These are phyloP conservation scores for Oryctes rhinoceros DNA, from an alignment of 1,140 invertebrate genomes.

Conservation along the genomic window DNA sequence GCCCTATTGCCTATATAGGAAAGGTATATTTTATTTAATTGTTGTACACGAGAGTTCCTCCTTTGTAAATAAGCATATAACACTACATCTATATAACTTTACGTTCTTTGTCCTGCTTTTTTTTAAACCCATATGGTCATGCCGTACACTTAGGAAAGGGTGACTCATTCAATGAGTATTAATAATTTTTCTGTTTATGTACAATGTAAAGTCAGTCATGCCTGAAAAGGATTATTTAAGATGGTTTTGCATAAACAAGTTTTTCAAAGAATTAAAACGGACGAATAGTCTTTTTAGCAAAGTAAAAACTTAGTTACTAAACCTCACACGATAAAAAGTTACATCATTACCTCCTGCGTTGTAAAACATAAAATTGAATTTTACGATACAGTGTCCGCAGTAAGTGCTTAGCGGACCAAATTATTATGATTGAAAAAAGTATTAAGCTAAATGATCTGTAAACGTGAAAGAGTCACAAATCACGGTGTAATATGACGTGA, in stretches of 20 bases:
- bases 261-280: no score
- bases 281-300: no score
- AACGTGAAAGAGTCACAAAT: constrained; percentile 35
- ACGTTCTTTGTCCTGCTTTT: background rate
- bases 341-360: background rate
- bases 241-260: no score
- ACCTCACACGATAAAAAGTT: background rate
- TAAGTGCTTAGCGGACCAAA: constrained; percentile 8
- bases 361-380: constrained; percentile 11
- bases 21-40: constrained; percentile 16
- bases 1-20: background rate
- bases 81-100: background rate
- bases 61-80: background rate
- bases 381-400: background rate
- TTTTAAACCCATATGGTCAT: background rate
- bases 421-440: constrained; percentile 34
- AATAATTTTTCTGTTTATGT: background rate
- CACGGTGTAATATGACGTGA: constrained; percentile 20
- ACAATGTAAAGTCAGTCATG: no score
- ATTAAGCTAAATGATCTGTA: constrained; percentile 35
- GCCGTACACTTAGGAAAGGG: background rate
- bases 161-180: background rate
- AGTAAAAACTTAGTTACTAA: background rate
- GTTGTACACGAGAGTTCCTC: background rate
- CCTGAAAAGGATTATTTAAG: no score